Base-by-base conservation (phyloP, 2,113 vertebrate species). In the Suricata suricatta region DNA sequence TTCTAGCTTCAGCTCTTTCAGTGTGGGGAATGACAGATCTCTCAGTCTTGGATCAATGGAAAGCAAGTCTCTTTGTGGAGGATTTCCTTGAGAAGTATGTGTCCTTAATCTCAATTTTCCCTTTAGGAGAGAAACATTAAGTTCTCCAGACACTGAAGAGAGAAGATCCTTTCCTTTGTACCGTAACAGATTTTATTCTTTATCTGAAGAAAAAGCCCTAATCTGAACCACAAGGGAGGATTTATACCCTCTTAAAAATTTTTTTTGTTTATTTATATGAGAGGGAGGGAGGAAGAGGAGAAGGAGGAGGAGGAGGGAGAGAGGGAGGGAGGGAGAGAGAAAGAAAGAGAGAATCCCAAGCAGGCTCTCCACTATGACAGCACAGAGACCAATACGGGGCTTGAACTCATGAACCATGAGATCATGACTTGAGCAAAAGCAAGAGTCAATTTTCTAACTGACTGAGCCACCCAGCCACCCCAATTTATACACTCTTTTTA, bases 31-130 rank as follows among this genome's bases (percentile, higher is more conserved):
- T 96, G 69, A 90, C 95, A 1, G 33, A 90, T 93, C 16, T 84
- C 94, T 98, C 98, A 0, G 27, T 97, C 41, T 54, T 98, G 93
- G 98, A 99, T 96, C 94, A 98, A 3, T 98, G 98, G 98, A 98
- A 98, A 90, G 88, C 96, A 96, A 93, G 27, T 93, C 91, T 98
- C 64, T 57, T 5, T 89, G 83, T 97, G 76, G 98, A 99, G 60
- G 98, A 99, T 79, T 98, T 99, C 90, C 96, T 98, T 89, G 99
- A 99, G 95, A 99, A 98, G 99, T 99, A 96, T 97, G 99, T 98
- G 64, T 95, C 19, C 12, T 96, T 97, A 90, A 88, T 4, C 93
- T 98, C 60, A 97, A 96, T 93, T 91, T 92, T 15, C 50, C 52
- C 31, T 93, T 92, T 98, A 83, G 54, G 68, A 77, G 84, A 90